Evolutionary conservation across 2,113 vertebrate genomes (phyloP), one percentile per base, ranked within the genome.

Genomic region (Corydoras maculifer): DNA sequence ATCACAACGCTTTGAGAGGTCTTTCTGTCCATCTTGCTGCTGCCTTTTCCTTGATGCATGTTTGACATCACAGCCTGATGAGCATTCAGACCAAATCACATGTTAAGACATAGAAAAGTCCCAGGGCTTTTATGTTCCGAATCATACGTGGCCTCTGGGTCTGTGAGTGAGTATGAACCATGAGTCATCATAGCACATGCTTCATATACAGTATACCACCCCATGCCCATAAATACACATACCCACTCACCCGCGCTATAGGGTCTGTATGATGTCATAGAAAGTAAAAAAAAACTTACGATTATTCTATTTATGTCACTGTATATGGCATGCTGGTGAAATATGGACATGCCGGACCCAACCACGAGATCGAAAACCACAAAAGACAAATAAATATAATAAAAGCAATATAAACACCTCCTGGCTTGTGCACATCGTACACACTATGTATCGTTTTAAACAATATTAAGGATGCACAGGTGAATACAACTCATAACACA

Each of bases 151-250:
- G 6, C 54, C 54, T n/a, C 64, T 53, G 55, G 25, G 61, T 62
- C 63, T 68, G 75, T 71, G 61, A 62, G 70, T 54, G 68, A 35
- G 58, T 72, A 84, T 81, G 80, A 77, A 75, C 79, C 35, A 30
- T 84, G 84, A 88, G 78, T 86, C 87, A 88, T 81, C 77, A 68
- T 49, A 60, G 32, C 32, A 53, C 80, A 78, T 72, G 62, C 60
- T 72, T 83, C 78, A 79, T 35, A 65, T 75, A 72, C 82, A 14
- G 25, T 31, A 4, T 29, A 14, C 30, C 13, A 35, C 25, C 25
- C 3, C 15, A 32, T 12, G 11, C 10, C 6, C 35, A 32, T 18
- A 51, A 9, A 53, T 25, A 65, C 29, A 66, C 49, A 31, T 10
- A 65, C 18, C 18, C 48, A 50, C n/a, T 18, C 32, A 63, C 9